phyloP scores from a whole-genome alignment of 2,113 vertebrate species.

The Progne subis region DNA sequence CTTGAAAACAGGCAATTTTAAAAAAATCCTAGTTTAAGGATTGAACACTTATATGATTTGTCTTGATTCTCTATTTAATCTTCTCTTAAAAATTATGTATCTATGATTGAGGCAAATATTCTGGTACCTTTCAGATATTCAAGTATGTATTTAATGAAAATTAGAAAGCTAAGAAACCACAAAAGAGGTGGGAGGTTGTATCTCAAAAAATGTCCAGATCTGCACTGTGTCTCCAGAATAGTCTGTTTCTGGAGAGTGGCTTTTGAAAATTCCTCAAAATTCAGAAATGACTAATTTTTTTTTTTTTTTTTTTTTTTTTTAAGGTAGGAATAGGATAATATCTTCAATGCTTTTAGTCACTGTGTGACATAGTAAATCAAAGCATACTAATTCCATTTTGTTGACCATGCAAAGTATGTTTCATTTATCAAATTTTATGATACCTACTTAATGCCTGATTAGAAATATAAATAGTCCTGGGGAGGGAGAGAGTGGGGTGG shows the following conservation, averaged over 20 bases:
- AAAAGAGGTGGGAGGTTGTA: not conserved
- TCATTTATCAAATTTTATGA: slow-evolving; percentile 41
- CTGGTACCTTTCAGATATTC: not conserved
- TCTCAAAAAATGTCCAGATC: not conserved
- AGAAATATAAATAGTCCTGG: not conserved
- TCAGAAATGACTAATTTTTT: not conserved
- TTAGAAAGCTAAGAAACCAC: not conserved
- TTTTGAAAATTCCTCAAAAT: not conserved
- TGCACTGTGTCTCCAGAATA: not conserved
- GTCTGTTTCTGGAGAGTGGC: not conserved
- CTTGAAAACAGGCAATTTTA: not conserved
- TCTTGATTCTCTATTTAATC: not conserved
- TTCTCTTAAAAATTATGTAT: not conserved
- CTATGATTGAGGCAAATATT: not conserved
- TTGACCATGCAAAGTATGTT: not conserved
- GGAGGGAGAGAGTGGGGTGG: not conserved
- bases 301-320: not conserved
- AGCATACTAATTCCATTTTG: slow-evolving; percentile 2
- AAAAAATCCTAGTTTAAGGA: not conserved
- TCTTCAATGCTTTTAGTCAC: not conserved
- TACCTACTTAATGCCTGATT: not conserved
- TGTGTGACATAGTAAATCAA: slow-evolving; percentile 15
- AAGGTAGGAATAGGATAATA: not conserved
- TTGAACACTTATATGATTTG: not conserved
- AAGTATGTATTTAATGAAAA: not conserved